Evolutionary conservation across 2,888 invertebrate genomes (phyloP).

Genomic region (Callinectes sapidus): DNA sequence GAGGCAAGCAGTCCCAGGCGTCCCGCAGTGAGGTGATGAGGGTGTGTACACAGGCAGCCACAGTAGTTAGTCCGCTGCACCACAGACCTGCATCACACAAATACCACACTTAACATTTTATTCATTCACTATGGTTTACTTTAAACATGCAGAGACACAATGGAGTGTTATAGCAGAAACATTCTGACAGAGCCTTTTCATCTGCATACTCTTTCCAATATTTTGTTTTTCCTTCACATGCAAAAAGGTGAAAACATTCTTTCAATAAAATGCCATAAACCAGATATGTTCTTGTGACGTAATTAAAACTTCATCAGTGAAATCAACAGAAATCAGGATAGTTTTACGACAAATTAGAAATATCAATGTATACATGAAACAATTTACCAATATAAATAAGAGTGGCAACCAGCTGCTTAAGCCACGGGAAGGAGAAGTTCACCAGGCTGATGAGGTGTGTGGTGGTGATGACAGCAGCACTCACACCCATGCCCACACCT

Average conservation of each 20-base stretch:
- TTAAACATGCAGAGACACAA: no score
- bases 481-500: conserved; percentile 44
- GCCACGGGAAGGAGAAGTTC: conserved; percentile 54
- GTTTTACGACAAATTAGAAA: no score
- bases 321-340: no score
- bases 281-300: no score
- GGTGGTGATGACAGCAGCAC: conserved; percentile 51
- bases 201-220: no score
- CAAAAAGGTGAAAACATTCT: no score
- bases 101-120: not conserved
- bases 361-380: not conserved
- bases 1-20: conserved; percentile 57
- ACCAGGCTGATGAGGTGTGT: conserved; percentile 50
- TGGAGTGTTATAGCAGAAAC: no score
- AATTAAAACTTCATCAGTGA: no score
- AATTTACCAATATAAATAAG: conserved; percentile 54
- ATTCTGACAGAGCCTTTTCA: no score
- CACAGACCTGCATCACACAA: conserved; percentile 45
- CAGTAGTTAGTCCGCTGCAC: conserved; percentile 61
- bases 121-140: not conserved
- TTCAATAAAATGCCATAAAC: no score
- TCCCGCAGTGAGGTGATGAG: conserved; percentile 55
- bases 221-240: no score
- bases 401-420: conserved; percentile 48
- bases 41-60: conserved; percentile 47